Base-by-base conservation (phyloP, 2,888 invertebrate genomes). In the Sminthurinus aureus region DNA sequence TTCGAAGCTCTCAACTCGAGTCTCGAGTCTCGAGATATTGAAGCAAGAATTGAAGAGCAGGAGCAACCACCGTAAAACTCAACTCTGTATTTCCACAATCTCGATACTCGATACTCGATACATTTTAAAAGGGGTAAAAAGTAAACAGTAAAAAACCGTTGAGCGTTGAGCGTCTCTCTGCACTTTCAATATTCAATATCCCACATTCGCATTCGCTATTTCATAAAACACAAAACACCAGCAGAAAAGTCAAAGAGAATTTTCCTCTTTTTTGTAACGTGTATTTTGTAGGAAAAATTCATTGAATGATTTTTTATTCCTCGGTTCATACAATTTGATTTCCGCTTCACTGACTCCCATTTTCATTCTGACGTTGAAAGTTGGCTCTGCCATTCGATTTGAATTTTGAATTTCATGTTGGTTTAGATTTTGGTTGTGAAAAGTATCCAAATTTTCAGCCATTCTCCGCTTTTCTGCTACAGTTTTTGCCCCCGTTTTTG, bases 291-390 rank as follows among this genome's bases (percentile, higher is more conserved):
- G 22, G 24, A 71, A 71, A 71, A 71, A 26, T 71, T 71, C 71
- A 71, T 71, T 71, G 24, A 22, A 71, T 71, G 71, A 71, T 71
- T 71, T 38, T 58, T 71, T 24, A 71, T 71, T 71, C 26, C 71
- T 71, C 24, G 26, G 22, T 71, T 71, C 71, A 24, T 71, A 71
- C 71, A 71, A 71, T 71, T 71, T 71, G 71, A 71, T 71, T 71
- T 71, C 71, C 24, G 71, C 71, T 71, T 24, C 8, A 24, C 71
- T 71, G 71, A 71, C 26, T 71, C 71, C 18, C 4, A 58, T 15
- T 15, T 11, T 58, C 4, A 58, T 11, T 58, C 18, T 58, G 58
- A 58, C n/a, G n/a, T n/a, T n/a, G n/a, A n/a, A n/a, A n/a, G n/a
- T n/a, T n/a, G n/a, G n/a, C 15, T 18, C 58, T 58, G 13, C 38